phyloP scores from a whole-genome alignment of 1,140 invertebrate genomes.

The Atopsyche davidsoni region DNA sequence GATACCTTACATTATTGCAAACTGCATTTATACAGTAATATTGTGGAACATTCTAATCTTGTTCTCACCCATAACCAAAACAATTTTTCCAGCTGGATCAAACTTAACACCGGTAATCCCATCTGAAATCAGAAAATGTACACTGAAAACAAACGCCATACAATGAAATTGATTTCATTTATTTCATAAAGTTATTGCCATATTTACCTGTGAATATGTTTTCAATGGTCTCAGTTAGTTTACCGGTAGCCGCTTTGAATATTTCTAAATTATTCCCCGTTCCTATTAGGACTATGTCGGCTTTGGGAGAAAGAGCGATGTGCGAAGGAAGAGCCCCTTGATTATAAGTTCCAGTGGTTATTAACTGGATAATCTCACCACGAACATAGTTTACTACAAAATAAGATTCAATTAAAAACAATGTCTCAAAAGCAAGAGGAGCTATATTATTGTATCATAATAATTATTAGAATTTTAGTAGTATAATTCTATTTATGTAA shows the following conservation, averaged over 20 bases:
- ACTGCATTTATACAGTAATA: neutral
- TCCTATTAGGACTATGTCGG: conserved; percentile 66
- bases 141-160: conserved; percentile 1
- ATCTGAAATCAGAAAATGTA: conserved; percentile 49
- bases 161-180: no score
- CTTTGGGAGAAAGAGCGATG: conserved; percentile 70
- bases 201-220: conserved; percentile 53
- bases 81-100: conserved; percentile 64
- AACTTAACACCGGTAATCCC: conserved; percentile 63
- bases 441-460: neutral
- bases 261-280: conserved; percentile 58
- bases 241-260: conserved; percentile 60
- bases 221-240: conserved; percentile 59
- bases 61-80: conserved; percentile 71
- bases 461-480: no score
- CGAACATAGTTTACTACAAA: conserved; percentile 69
- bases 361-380: conserved; percentile 69
- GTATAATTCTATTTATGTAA: no score
- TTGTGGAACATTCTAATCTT: conserved; percentile 77
- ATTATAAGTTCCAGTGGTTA: conserved; percentile 57
- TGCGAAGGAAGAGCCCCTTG: conserved; percentile 42
- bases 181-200: no score
- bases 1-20: neutral
- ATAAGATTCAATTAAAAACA: conserved; percentile 24
- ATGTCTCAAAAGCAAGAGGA: neutral